Base-by-base conservation (phyloP, 2,888 invertebrate species). In the Troilus luridus region DNA sequence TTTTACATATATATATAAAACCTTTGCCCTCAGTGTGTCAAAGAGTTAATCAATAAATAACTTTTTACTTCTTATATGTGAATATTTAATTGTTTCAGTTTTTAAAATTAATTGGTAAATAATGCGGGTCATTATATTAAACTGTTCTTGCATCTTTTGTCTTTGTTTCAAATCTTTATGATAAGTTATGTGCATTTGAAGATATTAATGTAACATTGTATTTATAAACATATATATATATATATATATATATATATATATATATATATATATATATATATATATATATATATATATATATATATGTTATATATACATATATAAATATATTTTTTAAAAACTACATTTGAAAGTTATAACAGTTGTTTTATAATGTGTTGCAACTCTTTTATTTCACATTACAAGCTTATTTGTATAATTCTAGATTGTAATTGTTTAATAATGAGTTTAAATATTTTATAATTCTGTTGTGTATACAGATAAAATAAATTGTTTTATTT, bases 111-210 rank as follows among this genome's bases (percentile, higher is more conserved):
- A 85, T 54, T 56, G 56, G 56, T 85, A n/a, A 85, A 85, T 85
- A 85, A 85, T 85, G 85, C 85, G 85, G 85, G 85, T 85, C 85
- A 58, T 85, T 85, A 85, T 56, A 85, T 56, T 85, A 85, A 85
- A 85, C 56, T 85, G 56, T 85, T 85, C 85, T 85, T 85, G 85
- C 85, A 89, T 89, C 64, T 64, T 64, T 89, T 64, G 89, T 89
- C 89, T 89, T 89, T 67, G 89, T 89, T 89, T 67, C 41, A 89
- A 64, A 89, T 89, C 67, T 81, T 67, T 89, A 89, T 89, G 27
- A 67, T 89, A 89, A 89, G 89, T 89, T 89, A 89, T 89, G 54
- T 89, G 89, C 89, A 89, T 89, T 89, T 89, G 89, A 89, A 64
- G 64, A 62, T 89, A 89, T 89, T 89, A 89, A 89, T 89, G 54